A percentile compares a stretch with the other conserved stretches of the same genome.
Conservation (phyloP, 2,797 vertebrate species). For the Borostomias antarcticus region DNA sequence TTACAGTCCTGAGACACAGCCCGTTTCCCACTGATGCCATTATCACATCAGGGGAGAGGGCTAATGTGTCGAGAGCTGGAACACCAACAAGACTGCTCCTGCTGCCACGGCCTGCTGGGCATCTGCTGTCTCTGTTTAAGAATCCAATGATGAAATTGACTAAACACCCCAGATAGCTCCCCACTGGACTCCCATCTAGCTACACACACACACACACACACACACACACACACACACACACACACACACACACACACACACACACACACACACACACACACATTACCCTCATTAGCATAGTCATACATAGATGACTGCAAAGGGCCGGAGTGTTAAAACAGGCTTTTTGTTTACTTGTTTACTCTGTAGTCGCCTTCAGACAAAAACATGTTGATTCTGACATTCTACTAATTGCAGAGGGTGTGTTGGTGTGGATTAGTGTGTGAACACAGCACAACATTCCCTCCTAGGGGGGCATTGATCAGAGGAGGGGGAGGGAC, state of each 20-base stretch:
- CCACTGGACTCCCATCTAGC: background rate
- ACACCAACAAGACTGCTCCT: constrained; percentile 1
- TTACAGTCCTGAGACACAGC: constrained; percentile 7
- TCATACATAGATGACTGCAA: background rate
- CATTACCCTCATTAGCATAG: background rate
- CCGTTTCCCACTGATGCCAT: constrained; percentile 16
- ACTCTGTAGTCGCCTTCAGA: background rate
- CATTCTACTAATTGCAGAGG: constrained; percentile 3
- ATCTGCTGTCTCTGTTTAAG: background rate
- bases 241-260: background rate
- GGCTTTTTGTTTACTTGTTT: background rate
- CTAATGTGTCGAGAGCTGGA: constrained; percentile 18
- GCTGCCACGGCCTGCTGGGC: background rate
- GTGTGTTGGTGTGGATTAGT: constrained; percentile 3
- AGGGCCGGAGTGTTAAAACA: background rate
- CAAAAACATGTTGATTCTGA: constrained; percentile 11
- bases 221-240: no score
- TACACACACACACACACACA: background rate
- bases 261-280: background rate
- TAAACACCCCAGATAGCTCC: background rate
- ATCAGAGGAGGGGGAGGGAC: background rate
- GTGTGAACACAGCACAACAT: constrained; percentile 14
- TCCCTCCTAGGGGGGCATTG: background rate
- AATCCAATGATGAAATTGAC: background rate
- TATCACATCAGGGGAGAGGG: constrained; percentile 23